Base-by-base conservation (phyloP, 2,797 vertebrate species). In the Nannoperca obscura region DNA sequence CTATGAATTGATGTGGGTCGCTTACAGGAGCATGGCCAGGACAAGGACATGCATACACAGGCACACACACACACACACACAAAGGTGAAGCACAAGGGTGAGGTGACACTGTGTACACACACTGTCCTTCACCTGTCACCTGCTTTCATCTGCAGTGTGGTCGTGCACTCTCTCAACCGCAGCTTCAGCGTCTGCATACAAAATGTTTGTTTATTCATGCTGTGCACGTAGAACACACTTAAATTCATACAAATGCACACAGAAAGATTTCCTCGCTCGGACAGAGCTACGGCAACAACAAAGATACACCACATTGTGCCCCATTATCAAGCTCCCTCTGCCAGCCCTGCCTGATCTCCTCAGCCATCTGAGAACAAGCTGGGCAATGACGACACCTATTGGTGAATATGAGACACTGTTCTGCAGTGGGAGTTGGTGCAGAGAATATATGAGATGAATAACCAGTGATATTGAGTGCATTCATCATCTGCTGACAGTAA, bases 371-470 rank as follows among this genome's bases (percentile, higher is more conserved):
- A 78, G 68, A 49, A 90, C 87, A 86, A 67, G 80, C 85, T 91
- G 92, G 87, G 54, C 91, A 91, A 94, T 77, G 91, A 74, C 80
- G 91, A 91, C 93, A 86, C 90, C 94, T 93, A 86, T 90, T 91
- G 91, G 88, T 10, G 57, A 7, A 11, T 6, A 0, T 0, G 59
- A 44, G 63, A 46, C 20, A 11, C 6, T 30, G 68, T 80, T 4
- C 27, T 20, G 47, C 66, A 22, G 5, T 11, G 42, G 78, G 32
- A 60, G 78, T 68, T 27, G 54, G 32, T 74, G 71, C 60, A 64
- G 78, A 84, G 81, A 86, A 91, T 78, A 76, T 84, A 89, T 87
- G 90, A 90, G 89, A 91, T 86, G 86, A 91, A 91, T 90, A 92
- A 89, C 71, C 86, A 58, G 82, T 15, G 89, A 91, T 94, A 93